These are phyloP conservation scores for Lepetodrilus schrolli DNA, from an alignment of 2,888 invertebrate genomes.

Conservation along the genomic window DNA sequence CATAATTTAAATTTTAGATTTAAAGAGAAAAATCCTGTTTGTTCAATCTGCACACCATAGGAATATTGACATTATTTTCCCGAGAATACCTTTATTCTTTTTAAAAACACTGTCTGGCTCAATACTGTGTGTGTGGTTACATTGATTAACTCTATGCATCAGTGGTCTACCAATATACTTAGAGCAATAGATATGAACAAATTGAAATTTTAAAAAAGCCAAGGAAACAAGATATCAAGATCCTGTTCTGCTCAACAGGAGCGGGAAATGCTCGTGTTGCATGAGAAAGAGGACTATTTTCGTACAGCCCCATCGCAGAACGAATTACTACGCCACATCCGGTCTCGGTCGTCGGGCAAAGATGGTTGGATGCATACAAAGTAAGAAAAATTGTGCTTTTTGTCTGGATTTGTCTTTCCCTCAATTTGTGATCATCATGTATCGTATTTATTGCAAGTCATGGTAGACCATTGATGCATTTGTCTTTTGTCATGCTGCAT, in stretches of 20 bases:
- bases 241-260: constrained; percentile 13
- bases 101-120: too few relatives aligned
- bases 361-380: constrained; percentile 1
- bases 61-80: too few relatives aligned
- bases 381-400: constrained; percentile 12
- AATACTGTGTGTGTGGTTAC: too few relatives aligned
- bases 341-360: not conserved
- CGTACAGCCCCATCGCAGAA: constrained; percentile 9
- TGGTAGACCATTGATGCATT: constrained; percentile 25
- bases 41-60: too few relatives aligned
- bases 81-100: too few relatives aligned
- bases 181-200: too few relatives aligned
- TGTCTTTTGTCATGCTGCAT: not conserved
- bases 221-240: too few relatives aligned
- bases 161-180: constrained; percentile 21
- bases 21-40: too few relatives aligned
- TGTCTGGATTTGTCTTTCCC: not conserved
- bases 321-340: constrained; percentile 8
- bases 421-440: too few relatives aligned
- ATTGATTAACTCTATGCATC: not conserved
- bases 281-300: constrained; percentile 7
- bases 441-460: not conserved
- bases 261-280: not conserved
- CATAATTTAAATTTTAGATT: too few relatives aligned
- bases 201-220: too few relatives aligned